Conservation (phyloP, 2,888 invertebrate genomes). For the Pyrgus malvae region DNA sequence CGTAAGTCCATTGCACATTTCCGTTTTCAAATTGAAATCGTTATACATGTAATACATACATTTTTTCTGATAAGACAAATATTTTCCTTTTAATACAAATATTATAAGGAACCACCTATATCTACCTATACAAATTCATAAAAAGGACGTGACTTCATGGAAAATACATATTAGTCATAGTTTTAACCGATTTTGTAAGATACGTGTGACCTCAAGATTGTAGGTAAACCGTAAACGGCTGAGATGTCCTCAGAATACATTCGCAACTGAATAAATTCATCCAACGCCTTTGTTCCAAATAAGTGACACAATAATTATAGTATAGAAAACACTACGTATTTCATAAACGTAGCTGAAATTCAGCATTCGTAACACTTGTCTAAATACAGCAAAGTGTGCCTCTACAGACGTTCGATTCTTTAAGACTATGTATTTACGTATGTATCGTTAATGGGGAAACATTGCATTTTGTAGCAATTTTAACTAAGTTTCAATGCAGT, state of each 20-base stretch:
- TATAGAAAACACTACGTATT: constrained; percentile 41
- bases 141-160: background rate
- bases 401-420: constrained; percentile 35
- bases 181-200: constrained; percentile 2
- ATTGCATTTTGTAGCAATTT: constrained; percentile 1
- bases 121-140: too few species aligned
- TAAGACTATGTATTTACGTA: constrained; percentile 15
- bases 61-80: too few species aligned
- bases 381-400: constrained; percentile 67
- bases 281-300: constrained; percentile 59
- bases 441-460: constrained; percentile 13
- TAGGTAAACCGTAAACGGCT: background rate
- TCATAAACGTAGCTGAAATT: constrained; percentile 44
- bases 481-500: background rate
- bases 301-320: constrained; percentile 46
- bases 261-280: constrained; percentile 61
- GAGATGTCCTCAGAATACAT: constrained; percentile 36
- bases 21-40: constrained; percentile 35
- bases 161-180: background rate
- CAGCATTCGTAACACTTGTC: constrained; percentile 55
- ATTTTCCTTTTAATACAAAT: background rate
- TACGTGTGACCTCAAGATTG: constrained; percentile 12
- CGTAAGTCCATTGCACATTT: constrained; percentile 30
- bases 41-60: background rate
- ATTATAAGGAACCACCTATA: background rate